phyloP scores from a whole-genome alignment of 1,140 invertebrate genomes.

The Pararge aegeria region DNA sequence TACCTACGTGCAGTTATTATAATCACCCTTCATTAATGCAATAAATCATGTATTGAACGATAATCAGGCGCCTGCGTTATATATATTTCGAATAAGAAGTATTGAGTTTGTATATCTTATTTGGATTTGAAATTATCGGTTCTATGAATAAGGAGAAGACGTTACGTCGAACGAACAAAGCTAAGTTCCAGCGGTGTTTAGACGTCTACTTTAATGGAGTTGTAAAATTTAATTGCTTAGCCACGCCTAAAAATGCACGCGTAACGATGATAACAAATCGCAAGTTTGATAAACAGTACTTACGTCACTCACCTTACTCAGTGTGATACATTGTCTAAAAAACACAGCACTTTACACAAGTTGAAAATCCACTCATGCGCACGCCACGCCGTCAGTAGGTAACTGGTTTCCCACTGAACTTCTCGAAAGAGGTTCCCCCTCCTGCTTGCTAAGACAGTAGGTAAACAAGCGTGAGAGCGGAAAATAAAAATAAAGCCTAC shows the following conservation, averaged over 20 bases:
- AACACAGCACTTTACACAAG: conserved; percentile 25
- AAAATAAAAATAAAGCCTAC: neutral
- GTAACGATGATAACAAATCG: neutral
- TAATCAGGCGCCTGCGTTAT: no score
- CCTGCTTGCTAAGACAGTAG: conserved; percentile 15
- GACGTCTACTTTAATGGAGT: no score
- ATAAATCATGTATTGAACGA: no score
- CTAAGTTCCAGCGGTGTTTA: no score
- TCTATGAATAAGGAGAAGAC: no score
- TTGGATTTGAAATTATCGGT: no score
- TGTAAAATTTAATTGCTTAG: no score
- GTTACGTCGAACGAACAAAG: no score
- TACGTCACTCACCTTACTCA: conserved; percentile 33
- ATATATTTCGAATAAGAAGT: no score
- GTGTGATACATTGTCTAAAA: conserved; percentile 28
- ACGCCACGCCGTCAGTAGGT: conserved; percentile 25
- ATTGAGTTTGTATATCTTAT: no score
- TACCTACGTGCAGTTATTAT: no score
- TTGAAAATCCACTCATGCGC: conserved; percentile 29
- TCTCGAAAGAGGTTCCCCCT: conserved; percentile 36
- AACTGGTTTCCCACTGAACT: conserved; percentile 37
- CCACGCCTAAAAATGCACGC: neutral
- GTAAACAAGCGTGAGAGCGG: conserved; percentile 22
- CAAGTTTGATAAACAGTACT: conserved; percentile 1
- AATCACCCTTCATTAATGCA: no score